phyloP scores from a whole-genome alignment of 2,888 invertebrate genomes.

The Amiota communis region DNA sequence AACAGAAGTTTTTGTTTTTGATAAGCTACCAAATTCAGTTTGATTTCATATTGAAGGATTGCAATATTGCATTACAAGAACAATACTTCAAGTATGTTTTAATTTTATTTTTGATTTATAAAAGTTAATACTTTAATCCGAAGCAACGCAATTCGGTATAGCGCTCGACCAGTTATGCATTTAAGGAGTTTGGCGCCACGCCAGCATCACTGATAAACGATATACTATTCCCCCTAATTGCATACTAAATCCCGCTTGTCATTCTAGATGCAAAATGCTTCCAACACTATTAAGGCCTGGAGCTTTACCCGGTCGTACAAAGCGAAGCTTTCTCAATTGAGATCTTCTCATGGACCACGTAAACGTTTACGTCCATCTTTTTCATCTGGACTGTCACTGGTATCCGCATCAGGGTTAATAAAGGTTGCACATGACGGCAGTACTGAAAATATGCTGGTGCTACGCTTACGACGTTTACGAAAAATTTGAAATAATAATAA shows the following conservation, averaged over 20 bases:
- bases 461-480: conserved; percentile 60
- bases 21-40: conserved; percentile 18
- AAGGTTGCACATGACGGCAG: conserved; percentile 37
- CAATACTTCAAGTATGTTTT: not conserved
- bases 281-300: conserved; percentile 84
- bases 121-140: conserved; percentile 30
- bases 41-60: not conserved
- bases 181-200: conserved; percentile 85
- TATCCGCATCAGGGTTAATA: conserved; percentile 55
- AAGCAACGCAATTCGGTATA: conserved; percentile 82
- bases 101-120: too few species aligned
- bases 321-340: conserved; percentile 67
- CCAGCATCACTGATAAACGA: conserved; percentile 88
- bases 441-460: conserved; percentile 42
- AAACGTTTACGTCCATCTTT: conserved; percentile 58
- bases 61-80: not conserved
- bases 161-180: conserved; percentile 90
- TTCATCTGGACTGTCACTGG: conserved; percentile 52
- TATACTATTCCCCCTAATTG: conserved; percentile 88
- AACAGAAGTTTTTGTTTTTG: conserved; percentile 11
- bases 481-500: conserved; percentile 69
- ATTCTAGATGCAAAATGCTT: conserved; percentile 83
- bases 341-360: conserved; percentile 79
- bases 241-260: conserved; percentile 87
- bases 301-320: conserved; percentile 81